Evolutionary conservation across 2,797 vertebrate genomes (phyloP).

Genomic region (Sebastes diaconus): DNA sequence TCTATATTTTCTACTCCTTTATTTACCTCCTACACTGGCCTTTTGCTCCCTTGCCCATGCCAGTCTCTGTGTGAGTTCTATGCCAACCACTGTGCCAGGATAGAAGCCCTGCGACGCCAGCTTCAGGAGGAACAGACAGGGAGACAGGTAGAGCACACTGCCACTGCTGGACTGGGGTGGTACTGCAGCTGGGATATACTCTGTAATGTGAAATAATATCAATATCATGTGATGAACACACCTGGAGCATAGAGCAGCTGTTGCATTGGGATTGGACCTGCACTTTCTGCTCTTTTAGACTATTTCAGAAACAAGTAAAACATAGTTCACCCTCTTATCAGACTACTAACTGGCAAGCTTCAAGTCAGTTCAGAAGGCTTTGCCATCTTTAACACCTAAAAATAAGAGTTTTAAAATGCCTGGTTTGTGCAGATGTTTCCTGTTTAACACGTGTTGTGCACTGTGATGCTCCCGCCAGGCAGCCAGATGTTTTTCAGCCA

Average conservation of each 20-base stretch:
- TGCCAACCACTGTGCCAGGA: slow-evolving; percentile 80
- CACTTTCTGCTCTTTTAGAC: neutral
- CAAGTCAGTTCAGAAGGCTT: slow-evolving; percentile 1
- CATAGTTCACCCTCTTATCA: neutral
- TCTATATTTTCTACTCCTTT: slow-evolving; percentile 63
- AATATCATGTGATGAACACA: neutral
- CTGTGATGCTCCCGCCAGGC: slow-evolving; percentile 23
- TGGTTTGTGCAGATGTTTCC: slow-evolving; percentile 20
- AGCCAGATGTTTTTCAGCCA: slow-evolving; percentile 24
- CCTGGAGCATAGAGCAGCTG: slow-evolving; percentile 3
- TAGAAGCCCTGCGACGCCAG: slow-evolving; percentile 74
- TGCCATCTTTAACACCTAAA: slow-evolving; percentile 7
- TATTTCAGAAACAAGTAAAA: slow-evolving; percentile 4
- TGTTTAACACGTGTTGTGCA: neutral
- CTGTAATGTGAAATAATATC: neutral
- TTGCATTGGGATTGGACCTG: slow-evolving; percentile 9
- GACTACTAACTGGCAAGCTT: slow-evolving; percentile 31
- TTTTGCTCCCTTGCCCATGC: slow-evolving; percentile 68
- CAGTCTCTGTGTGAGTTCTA: slow-evolving; percentile 84
- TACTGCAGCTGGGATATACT: slow-evolving; percentile 63
- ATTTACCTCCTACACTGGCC: slow-evolving; percentile 66
- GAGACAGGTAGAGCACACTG: slow-evolving; percentile 84
- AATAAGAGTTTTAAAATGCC: slow-evolving; percentile 21
- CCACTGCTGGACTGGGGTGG: slow-evolving; percentile 73
- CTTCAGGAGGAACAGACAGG: slow-evolving; percentile 74